These are phyloP conservation scores for Lycopodina hypogea DNA, from an alignment of 37 sponge, comb jelly and placozoan species.

Conservation along the genomic window DNA sequence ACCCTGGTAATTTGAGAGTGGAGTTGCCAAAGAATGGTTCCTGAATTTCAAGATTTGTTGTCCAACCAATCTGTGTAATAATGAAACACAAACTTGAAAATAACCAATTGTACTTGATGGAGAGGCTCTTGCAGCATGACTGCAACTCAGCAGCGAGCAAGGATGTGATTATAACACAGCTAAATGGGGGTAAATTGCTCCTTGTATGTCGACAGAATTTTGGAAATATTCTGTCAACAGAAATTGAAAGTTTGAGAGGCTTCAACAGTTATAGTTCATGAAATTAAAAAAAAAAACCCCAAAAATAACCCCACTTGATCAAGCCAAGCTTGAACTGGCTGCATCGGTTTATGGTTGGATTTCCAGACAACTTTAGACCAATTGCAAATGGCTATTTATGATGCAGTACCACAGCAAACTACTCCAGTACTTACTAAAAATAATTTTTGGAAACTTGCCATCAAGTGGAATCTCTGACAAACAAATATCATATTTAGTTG, in stretches of 20 bases:
- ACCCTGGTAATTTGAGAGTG: slow-evolving; percentile 32
- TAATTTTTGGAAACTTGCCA: too few relatives aligned
- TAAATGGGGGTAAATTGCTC: neutral
- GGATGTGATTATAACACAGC: slow-evolving; percentile 8
- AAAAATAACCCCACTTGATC: too few relatives aligned
- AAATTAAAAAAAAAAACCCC: slow-evolving; percentile 44
- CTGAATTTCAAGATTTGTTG: slow-evolving; percentile 35
- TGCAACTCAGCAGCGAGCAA: slow-evolving; percentile 22
- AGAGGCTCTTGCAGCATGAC: slow-evolving; percentile 50
- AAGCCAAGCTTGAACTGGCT: slow-evolving; percentile 62
- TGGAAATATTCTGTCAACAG: slow-evolving; percentile 34
- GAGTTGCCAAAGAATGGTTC: slow-evolving; percentile 39
- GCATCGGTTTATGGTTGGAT: slow-evolving; percentile 48
- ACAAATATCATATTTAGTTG: slow-evolving; percentile 18
- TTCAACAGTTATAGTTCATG: slow-evolving; percentile 38
- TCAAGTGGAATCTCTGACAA: slow-evolving; percentile 1
- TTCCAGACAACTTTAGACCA: slow-evolving; percentile 29
- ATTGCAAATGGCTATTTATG: slow-evolving; percentile 15
- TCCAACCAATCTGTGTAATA: slow-evolving; percentile 27
- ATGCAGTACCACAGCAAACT: neutral
- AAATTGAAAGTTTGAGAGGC: slow-evolving; percentile 36
- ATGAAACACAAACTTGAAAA: slow-evolving; percentile 23
- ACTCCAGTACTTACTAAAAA: slow-evolving; percentile 1
- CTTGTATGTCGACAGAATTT: slow-evolving; percentile 16
- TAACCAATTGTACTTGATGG: slow-evolving; percentile 45